Percentiles rank a stretch among this genome's conserved stretches.
Evolutionary conservation across 2,888 invertebrate genomes (phyloP).

Genomic region (Gortyna flavago): DNA sequence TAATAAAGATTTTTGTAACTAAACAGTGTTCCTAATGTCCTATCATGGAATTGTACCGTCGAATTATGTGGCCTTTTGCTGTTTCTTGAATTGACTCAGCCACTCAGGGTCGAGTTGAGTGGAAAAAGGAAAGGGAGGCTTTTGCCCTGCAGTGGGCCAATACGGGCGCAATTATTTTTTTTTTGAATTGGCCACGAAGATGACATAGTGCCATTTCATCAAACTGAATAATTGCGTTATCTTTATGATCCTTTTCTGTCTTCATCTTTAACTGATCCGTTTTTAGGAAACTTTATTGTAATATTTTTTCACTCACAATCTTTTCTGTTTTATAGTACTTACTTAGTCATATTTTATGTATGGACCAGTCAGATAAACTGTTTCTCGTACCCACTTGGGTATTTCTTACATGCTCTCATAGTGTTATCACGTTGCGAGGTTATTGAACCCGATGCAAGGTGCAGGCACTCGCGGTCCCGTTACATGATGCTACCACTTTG

Average conservation of each 20-base stretch:
- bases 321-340: background rate
- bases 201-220: background rate
- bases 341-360: background rate
- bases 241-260: background rate
- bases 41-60: background rate
- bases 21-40: background rate
- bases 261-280: background rate
- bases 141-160: background rate
- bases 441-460: constrained; percentile 52
- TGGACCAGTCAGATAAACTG: background rate
- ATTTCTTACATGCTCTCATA: constrained; percentile 9
- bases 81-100: background rate
- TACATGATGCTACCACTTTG: constrained; percentile 55
- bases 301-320: background rate
- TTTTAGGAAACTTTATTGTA: background rate
- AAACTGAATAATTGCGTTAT: background rate
- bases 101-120: too few species aligned
- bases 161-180: background rate
- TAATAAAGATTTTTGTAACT: background rate
- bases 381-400: background rate
- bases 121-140: too few species aligned
- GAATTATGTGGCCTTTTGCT: background rate
- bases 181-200: background rate
- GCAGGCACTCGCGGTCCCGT: constrained; percentile 62
- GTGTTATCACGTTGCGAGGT: constrained; percentile 45